phyloP scores from a whole-genome alignment of 2,797 vertebrate genomes.

The Buphagus erythrorhynchus region DNA sequence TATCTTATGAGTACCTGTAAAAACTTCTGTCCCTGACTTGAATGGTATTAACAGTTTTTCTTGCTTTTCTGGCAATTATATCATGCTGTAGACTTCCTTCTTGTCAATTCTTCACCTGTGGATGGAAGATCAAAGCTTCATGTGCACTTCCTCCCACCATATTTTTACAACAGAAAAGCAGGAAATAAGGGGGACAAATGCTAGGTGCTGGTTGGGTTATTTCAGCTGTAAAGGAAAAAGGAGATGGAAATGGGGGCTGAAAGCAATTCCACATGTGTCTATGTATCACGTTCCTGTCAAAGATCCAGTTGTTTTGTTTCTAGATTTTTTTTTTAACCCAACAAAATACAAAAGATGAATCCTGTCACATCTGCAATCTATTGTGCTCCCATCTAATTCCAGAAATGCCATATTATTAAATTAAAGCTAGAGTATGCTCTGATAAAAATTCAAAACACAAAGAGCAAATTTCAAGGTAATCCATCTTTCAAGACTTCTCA shows the following conservation, averaged over 20 bases:
- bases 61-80: not conserved
- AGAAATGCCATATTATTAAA: not conserved
- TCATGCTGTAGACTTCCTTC: not conserved
- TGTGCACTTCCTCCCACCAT: not conserved
- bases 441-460: not conserved
- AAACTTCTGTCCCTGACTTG: not conserved
- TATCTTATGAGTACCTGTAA: not conserved
- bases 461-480: not conserved
- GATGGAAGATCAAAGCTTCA: not conserved
- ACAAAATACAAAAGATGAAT: not conserved
- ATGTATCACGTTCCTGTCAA: not conserved
- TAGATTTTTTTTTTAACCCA: not conserved
- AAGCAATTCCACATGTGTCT: not conserved
- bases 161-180: not conserved
- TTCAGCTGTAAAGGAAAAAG: not conserved
- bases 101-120: not conserved
- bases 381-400: not conserved
- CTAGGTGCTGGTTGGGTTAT: not conserved
- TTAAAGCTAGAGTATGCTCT: not conserved
- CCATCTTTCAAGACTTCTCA: not conserved
- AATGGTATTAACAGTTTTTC: not conserved
- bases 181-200: not conserved
- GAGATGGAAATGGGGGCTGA: not conserved
- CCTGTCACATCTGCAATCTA: not conserved
- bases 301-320: not conserved